These are phyloP conservation scores for Enchytraeus crypticus DNA, from an alignment of 2,888 invertebrate genomes.

Conservation along the genomic window DNA sequence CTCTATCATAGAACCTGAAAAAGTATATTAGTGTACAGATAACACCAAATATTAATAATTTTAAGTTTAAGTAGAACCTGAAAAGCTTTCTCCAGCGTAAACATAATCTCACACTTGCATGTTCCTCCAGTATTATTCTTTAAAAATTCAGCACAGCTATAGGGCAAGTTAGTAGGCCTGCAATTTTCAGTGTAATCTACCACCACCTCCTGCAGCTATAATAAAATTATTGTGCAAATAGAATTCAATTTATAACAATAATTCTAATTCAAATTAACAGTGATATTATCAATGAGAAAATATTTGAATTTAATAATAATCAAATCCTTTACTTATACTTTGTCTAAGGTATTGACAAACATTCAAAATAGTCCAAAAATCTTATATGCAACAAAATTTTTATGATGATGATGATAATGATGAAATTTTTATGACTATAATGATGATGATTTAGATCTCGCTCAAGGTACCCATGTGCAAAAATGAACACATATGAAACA, in stretches of 20 bases:
- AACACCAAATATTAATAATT: no score
- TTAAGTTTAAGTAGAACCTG: no score
- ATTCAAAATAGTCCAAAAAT: no score
- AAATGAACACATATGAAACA: no score
- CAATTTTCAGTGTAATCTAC: slow-evolving; percentile 13
- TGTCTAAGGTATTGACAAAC: no score
- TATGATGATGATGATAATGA: no score
- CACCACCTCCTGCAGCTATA: slow-evolving; percentile 9
- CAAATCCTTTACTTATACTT: not conserved
- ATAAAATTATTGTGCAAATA: not conserved
- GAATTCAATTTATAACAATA: not conserved
- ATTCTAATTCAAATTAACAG: not conserved
- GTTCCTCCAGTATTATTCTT: not conserved
- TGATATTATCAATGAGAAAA: not conserved
- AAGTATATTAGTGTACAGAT: no score
- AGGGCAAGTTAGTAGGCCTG: not conserved
- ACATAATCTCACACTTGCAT: slow-evolving; percentile 3
- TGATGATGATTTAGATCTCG: no score
- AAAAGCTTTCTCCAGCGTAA: slow-evolving; percentile 6
- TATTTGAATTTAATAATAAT: not conserved
- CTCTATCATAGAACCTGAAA: no score
- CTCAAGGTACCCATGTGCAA: no score
- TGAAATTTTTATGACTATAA: no score
- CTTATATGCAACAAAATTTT: no score
- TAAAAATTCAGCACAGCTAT: slow-evolving; percentile 9